phyloP scores from a whole-genome alignment of 2,113 vertebrate genomes.

The Lophura nycthemera region DNA sequence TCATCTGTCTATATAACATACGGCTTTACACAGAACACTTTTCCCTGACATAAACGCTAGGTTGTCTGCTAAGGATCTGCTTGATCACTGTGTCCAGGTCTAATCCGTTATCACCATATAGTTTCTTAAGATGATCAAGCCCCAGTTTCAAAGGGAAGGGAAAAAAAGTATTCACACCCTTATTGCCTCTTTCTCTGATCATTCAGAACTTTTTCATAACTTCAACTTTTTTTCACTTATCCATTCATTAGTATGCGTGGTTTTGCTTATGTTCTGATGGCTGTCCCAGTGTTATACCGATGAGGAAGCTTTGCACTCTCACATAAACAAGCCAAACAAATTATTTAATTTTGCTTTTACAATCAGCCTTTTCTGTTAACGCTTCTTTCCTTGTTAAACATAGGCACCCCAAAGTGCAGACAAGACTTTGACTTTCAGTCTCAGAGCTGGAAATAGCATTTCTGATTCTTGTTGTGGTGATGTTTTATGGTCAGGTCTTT shows the following conservation, averaged over 20 bases:
- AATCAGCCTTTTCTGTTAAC: not conserved
- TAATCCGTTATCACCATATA: not conserved
- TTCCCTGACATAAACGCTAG: not conserved
- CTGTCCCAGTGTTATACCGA: not conserved
- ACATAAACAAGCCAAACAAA: accelerated
- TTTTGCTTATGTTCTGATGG: not conserved
- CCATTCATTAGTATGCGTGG: not conserved
- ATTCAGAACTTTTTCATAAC: not conserved
- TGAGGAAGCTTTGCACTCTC: not conserved
- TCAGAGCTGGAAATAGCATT: not conserved
- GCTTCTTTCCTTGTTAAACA: not conserved
- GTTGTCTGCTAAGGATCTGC: not conserved
- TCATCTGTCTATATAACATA: not conserved
- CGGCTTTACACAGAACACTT: not conserved
- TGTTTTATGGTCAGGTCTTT: not conserved
- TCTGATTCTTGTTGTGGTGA: not conserved
- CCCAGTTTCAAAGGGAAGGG: not conserved
- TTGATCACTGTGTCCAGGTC: not conserved
- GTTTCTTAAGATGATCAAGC: not conserved
- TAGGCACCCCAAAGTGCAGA: not conserved
- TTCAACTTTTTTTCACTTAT: not conserved
- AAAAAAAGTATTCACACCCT: not conserved
- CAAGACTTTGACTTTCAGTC: not conserved
- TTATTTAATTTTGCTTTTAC: not conserved
- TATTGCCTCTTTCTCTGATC: not conserved